These are phyloP conservation scores for Megaceryle maxima DNA, from an alignment of 2,113 vertebrate genomes.

Conservation along the genomic window DNA sequence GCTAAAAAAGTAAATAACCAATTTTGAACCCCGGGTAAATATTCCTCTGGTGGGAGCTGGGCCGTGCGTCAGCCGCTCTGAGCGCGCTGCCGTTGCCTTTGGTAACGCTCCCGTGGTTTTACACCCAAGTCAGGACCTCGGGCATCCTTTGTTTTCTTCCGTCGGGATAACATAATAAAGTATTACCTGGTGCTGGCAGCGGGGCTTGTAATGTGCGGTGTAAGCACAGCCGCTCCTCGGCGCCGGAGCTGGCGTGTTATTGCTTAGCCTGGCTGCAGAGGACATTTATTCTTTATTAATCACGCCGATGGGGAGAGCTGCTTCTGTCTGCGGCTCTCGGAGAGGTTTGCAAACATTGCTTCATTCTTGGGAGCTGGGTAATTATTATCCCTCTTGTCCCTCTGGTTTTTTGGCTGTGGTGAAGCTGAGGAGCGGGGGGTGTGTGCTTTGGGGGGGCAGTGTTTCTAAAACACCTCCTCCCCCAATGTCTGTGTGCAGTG, in stretches of 20 bases:
- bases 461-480: background rate
- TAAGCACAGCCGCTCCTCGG: background rate
- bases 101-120: slow-evolving; percentile 29
- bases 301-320: background rate
- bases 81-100: background rate
- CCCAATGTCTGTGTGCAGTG: accelerated
- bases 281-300: slow-evolving; percentile 43
- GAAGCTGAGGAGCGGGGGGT: background rate
- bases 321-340: background rate
- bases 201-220: slow-evolving; percentile 21
- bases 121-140: slow-evolving; percentile 37
- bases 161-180: slow-evolving; percentile 36
- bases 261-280: slow-evolving; percentile 43
- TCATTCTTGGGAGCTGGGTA: background rate
- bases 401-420: accelerated
- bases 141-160: slow-evolving; percentile 60
- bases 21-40: slow-evolving; percentile 19
- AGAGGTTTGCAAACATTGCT: background rate
- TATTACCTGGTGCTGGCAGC: slow-evolving; percentile 35
- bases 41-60: slow-evolving; percentile 21
- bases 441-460: background rate
- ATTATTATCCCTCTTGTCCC: background rate
- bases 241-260: background rate
- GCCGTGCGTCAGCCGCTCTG: background rate
- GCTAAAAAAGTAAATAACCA: slow-evolving; percentile 69